Conservation (phyloP, 2,888 invertebrate genomes). For the Cetonia aurata region DNA sequence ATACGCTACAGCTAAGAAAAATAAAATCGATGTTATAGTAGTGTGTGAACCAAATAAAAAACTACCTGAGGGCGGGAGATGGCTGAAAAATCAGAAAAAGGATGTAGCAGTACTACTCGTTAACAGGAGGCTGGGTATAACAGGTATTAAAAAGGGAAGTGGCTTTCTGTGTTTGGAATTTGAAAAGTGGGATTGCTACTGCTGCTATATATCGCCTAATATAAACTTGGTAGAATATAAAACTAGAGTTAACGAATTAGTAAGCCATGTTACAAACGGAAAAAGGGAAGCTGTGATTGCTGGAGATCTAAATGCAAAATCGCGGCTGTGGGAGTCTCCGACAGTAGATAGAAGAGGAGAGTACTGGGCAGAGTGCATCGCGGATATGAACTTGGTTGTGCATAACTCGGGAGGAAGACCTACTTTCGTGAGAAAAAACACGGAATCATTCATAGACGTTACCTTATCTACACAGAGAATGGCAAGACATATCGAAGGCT, state of each 20-base stretch:
- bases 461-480: slow-evolving; percentile 25
- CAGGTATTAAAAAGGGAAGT: neutral
- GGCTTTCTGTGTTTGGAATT: too few species aligned
- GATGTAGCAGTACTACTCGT: slow-evolving; percentile 29
- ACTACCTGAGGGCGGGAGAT: neutral
- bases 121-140: slow-evolving; percentile 7
- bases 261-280: too few species aligned
- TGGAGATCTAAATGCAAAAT: slow-evolving; percentile 44
- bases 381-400: slow-evolving; percentile 33
- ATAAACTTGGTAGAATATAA: too few species aligned
- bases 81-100: slow-evolving; percentile 22
- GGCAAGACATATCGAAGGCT: slow-evolving; percentile 3
- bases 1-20: slow-evolving; percentile 22
- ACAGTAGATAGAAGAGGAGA: slow-evolving; percentile 42
- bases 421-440: slow-evolving; percentile 45
- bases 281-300: neutral
- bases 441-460: slow-evolving; percentile 42
- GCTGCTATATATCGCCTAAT: too few species aligned
- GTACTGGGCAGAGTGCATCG: slow-evolving; percentile 45
- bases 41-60: slow-evolving; percentile 32
- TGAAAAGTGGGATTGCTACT: too few species aligned
- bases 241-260: too few species aligned
- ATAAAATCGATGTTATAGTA: slow-evolving; percentile 9
- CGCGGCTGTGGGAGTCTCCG: slow-evolving; percentile 40
- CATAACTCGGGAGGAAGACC: slow-evolving; percentile 45